These are phyloP conservation scores for Philotrypesis tridentata DNA, from an alignment of 1,140 invertebrate genomes.

Conservation along the genomic window DNA sequence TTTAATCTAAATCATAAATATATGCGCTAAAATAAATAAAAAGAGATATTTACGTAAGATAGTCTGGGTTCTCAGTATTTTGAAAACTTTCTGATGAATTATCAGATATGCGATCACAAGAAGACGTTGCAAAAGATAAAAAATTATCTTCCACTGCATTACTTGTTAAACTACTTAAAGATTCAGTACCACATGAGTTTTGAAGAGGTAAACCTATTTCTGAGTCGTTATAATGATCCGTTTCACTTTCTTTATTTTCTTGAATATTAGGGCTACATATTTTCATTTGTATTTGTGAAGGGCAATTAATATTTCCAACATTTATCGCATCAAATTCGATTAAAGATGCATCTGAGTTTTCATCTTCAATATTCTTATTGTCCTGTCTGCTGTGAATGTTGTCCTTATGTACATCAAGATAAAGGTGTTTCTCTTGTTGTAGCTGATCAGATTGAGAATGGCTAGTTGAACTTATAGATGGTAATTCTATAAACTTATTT, in stretches of 20 bases:
- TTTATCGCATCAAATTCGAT: not conserved
- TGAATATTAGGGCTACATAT: not conserved
- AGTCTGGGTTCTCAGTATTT: constrained; percentile 72
- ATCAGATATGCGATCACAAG: constrained; percentile 39
- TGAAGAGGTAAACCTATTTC: constrained; percentile 6
- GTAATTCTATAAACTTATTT: not conserved
- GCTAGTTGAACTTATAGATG: constrained; percentile 43
- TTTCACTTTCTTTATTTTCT: not conserved
- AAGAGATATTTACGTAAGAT: constrained; percentile 73
- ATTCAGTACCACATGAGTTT: not conserved
- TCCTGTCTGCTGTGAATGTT: not conserved
- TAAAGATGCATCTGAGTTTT: not conserved
- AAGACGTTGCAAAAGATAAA: constrained; percentile 32
- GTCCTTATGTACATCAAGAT: not conserved
- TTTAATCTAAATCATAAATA: not conserved
- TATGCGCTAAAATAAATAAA: constrained; percentile 28
- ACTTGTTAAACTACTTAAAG: constrained; percentile 27
- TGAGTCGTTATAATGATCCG: not conserved
- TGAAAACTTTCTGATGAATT: constrained; percentile 50
- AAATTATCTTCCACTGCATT: constrained; percentile 2
- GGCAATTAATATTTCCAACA: not conserved
- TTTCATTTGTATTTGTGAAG: not conserved
- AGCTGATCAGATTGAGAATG: constrained; percentile 48
- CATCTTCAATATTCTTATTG: not conserved
- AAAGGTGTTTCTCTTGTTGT: not conserved